These are phyloP conservation scores for Tillus elongatus DNA, from an alignment of 2,888 invertebrate genomes.

Conservation along the genomic window DNA sequence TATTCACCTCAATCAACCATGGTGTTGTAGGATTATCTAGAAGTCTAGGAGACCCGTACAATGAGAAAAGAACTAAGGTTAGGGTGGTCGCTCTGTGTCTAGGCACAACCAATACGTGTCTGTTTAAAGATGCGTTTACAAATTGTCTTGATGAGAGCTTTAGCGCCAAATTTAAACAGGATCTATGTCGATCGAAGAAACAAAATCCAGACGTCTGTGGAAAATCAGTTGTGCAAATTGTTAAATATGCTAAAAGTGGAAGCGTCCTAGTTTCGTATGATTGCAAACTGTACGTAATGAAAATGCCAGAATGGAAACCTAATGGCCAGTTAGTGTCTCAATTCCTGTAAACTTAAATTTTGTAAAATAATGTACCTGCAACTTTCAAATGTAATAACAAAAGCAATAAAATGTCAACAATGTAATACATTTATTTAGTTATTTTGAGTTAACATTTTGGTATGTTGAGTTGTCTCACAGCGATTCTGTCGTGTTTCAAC, in stretches of 20 bases:
- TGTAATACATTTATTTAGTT: too few species aligned
- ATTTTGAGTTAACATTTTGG: too few species aligned
- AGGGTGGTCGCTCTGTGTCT: slow-evolving; percentile 39
- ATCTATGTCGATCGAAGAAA: background rate
- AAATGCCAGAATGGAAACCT: slow-evolving; percentile 1
- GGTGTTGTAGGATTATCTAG: slow-evolving; percentile 35
- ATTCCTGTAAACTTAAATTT: too few species aligned
- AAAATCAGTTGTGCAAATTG: background rate
- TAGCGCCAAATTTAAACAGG: background rate
- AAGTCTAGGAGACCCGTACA: slow-evolving; percentile 33
- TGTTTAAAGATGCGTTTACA: background rate
- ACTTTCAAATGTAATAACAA: too few species aligned
- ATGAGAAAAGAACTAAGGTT: slow-evolving; percentile 33
- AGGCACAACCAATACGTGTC: slow-evolving; percentile 21
- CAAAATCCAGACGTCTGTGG: background rate
- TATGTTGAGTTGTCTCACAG: too few species aligned
- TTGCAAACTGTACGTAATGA: background rate
- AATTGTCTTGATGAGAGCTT: background rate
- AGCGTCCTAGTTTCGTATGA: background rate
- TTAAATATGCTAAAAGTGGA: background rate
- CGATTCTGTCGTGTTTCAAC: too few species aligned
- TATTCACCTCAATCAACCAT: slow-evolving; percentile 41
- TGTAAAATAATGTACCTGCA: too few species aligned
- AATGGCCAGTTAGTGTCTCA: background rate
- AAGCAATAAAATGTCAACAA: too few species aligned